Evolutionary conservation across 92 coral and sea anemone genomes (phyloP).

Genomic region (Pocillopora grandis): DNA sequence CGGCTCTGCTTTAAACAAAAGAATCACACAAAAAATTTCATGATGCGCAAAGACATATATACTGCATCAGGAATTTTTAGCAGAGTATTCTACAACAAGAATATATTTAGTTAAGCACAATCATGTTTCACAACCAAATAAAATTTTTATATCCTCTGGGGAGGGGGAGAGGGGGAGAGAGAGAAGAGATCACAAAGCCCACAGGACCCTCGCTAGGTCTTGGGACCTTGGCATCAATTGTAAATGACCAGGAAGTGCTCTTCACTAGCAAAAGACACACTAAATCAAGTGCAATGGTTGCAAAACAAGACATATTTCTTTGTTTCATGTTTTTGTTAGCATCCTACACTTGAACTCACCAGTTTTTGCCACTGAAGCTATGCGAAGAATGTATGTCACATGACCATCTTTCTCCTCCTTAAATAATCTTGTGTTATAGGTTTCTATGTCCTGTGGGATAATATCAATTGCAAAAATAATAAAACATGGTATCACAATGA

Average conservation of each 20-base stretch:
- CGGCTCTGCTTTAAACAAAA: slow-evolving; percentile 57
- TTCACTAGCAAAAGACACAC: too few species aligned
- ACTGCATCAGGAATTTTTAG: too few species aligned
- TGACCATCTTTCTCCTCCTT: slow-evolving; percentile 65
- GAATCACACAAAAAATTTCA: not conserved
- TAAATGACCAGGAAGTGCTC: too few species aligned
- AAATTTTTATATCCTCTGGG: too few species aligned
- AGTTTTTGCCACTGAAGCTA: slow-evolving; percentile 84
- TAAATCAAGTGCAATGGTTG: not conserved
- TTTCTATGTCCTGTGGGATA: slow-evolving; percentile 69
- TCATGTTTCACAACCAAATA: too few species aligned
- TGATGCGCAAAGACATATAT: too few species aligned
- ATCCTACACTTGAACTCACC: slow-evolving; percentile 43
- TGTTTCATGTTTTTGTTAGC: not conserved
- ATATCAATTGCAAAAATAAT: not conserved
- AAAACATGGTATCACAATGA: not conserved
- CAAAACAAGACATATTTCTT: not conserved
- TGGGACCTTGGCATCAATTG: too few species aligned
- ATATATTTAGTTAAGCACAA: too few species aligned
- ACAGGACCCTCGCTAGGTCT: too few species aligned
- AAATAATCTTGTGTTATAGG: slow-evolving; percentile 88
- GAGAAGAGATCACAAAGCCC: too few species aligned
- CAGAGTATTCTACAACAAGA: too few species aligned
- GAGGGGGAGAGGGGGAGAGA: too few species aligned
- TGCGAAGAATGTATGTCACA: slow-evolving; percentile 70